Base-by-base conservation (phyloP, 2,113 vertebrate genomes). In the Sorex araneus region DNA sequence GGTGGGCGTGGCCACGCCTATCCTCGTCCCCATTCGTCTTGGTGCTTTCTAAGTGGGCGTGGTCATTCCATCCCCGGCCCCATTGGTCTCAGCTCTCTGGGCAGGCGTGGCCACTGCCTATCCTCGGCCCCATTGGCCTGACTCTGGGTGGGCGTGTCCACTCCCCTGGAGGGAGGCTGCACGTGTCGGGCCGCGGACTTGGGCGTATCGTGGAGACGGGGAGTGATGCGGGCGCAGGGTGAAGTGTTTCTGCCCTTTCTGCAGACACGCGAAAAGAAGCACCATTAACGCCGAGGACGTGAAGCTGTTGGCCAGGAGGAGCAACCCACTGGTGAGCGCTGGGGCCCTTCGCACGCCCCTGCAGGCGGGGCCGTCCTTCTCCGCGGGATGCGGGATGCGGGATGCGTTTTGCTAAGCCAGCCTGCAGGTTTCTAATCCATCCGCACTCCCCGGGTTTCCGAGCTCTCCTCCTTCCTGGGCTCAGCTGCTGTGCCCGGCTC, bases 221-320 rank as follows among this genome's bases (percentile, higher is more conserved):
- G 54, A 54, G 3, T 71, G 27, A 0, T 32, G 69, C 78, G 95
- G 94, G 88, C 60, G 40, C 25, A 19, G 66, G 70, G 71, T 86
- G 66, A 64, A 40, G 43, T 81, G 71, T 84, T 67, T 86, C 36
- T 74, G 93, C 34, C 50, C 79, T 97, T 87, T 43, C 94, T 32
- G 79, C 84, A 99, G 99, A 93, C 99, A 99, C 71, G 99, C 98
- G 2, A 99, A 99, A 95, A 98, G 99, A 98, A 98, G 97, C 91
- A 99, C 98, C 0, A 88, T 99, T 82, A 99, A 97, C 76, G 70
- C 95, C 1, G 99, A 99, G 0, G 99, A 99, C 34, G 99, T 99
- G 83, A 99, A 99, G 96, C 98, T 99, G 30, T 89, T 98, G 93
- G 98, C 98, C 74, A 98, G 99, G 69, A 98, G 99, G 94, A 99